Percentiles rank a stretch among this genome's conserved stretches.
Evolutionary conservation across 2,113 vertebrate genomes (phyloP).

Genomic region (Nesoenas mayeri): DNA sequence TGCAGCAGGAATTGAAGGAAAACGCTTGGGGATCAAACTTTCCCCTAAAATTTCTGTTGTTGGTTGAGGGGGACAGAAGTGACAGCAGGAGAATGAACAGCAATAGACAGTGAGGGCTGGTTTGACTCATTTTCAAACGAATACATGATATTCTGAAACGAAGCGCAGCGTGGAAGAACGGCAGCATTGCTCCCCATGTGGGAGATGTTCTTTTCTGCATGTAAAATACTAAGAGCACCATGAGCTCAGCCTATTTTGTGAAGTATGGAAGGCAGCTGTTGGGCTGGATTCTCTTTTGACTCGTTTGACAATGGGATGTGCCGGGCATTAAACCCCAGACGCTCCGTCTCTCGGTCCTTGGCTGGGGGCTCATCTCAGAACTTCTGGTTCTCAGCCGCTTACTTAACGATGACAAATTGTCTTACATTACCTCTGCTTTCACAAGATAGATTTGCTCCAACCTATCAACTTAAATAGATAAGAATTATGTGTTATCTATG

Average conservation of each 20-base stretch:
- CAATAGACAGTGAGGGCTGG: neutral
- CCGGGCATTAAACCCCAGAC: neutral
- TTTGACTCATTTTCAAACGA: neutral
- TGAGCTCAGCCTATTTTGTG: neutral
- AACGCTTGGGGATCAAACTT: neutral
- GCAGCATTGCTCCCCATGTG: neutral
- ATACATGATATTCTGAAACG: neutral
- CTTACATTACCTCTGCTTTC: neutral
- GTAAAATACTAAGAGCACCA: neutral
- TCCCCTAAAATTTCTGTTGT: neutral
- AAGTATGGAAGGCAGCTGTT: rapidly evolving
- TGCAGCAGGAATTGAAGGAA: neutral
- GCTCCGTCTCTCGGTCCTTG: rapidly evolving
- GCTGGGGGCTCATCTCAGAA: neutral
- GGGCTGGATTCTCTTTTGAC: neutral
- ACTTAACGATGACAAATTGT: neutral
- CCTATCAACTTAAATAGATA: neutral
- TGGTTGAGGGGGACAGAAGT: neutral
- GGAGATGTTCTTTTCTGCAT: neutral
- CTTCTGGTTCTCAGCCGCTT: neutral
- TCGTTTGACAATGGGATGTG: neutral
- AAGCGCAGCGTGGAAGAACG: neutral
- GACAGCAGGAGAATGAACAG: neutral
- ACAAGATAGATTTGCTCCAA: neutral
- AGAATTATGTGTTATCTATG: neutral